These are phyloP conservation scores for Anastatus disparis DNA, from an alignment of 1,140 invertebrate species.

Conservation along the genomic window DNA sequence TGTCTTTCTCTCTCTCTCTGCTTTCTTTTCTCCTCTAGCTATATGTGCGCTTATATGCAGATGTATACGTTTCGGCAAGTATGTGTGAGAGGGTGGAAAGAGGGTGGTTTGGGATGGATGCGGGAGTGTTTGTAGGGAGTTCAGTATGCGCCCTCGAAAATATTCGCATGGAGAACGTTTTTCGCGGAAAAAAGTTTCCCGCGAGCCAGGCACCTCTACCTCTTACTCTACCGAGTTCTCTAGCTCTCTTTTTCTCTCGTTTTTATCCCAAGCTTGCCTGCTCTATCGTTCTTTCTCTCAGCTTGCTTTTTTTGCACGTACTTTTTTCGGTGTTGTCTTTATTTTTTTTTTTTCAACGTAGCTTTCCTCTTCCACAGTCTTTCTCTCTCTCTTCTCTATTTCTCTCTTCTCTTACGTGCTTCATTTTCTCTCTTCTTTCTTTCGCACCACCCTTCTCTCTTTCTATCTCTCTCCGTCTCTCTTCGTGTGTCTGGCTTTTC, in stretches of 20 bases:
- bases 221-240: not conserved
- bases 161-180: constrained; percentile 41
- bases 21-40: constrained; percentile 31
- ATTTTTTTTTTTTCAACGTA: constrained; percentile 18
- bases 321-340: not conserved
- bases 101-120: not conserved
- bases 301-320: not conserved
- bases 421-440: constrained; percentile 11
- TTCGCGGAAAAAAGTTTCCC: constrained; percentile 38
- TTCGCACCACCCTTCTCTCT: constrained; percentile 35
- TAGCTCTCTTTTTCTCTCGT: not conserved
- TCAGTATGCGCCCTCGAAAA: constrained; percentile 32
- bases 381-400: constrained; percentile 37
- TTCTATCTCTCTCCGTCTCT: constrained; percentile 1
- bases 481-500: constrained; percentile 34
- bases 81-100: not conserved
- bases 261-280: too few species aligned
- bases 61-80: not conserved
- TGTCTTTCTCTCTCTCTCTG: constrained; percentile 9
- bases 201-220: constrained; percentile 27
- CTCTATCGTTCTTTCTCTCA: not conserved
- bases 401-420: constrained; percentile 18
- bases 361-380: constrained; percentile 19
- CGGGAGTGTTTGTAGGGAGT: constrained; percentile 12
- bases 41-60: not conserved